These are phyloP conservation scores for Phylloscopus whistleri DNA, from an alignment of 2,113 vertebrate species.

Conservation along the genomic window DNA sequence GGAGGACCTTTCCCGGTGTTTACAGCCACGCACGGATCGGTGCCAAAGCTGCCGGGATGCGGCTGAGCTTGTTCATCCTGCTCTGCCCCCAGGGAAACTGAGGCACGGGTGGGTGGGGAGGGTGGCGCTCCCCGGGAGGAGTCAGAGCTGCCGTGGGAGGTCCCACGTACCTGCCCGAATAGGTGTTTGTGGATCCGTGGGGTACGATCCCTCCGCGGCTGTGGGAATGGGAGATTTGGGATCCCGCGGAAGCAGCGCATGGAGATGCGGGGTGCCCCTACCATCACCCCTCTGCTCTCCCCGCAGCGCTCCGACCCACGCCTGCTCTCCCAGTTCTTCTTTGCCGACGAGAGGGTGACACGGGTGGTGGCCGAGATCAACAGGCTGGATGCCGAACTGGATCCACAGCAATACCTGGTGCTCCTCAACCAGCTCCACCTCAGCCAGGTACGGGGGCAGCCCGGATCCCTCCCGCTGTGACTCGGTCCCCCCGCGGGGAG, in stretches of 20 bases:
- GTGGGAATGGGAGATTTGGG: not conserved
- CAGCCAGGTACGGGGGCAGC: slow-evolving; percentile 62
- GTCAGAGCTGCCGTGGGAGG: not conserved
- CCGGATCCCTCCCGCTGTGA: rapidly evolving
- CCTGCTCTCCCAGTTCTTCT: slow-evolving; percentile 74
- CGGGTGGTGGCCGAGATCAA: slow-evolving; percentile 69
- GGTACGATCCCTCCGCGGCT: too few species aligned
- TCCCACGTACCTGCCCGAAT: not conserved
- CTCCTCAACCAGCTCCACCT: slow-evolving; percentile 74
- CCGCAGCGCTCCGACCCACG: slow-evolving; percentile 71
- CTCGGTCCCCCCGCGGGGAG: rapidly evolving
- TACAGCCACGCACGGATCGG: not conserved
- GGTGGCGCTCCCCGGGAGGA: not conserved
- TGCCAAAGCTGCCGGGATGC: slow-evolving; percentile 25
- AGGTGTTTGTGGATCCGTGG: not conserved
- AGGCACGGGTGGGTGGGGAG: slow-evolving; percentile 12
- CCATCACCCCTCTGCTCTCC: not conserved
- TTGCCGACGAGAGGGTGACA: slow-evolving; percentile 69
- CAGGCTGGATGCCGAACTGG: slow-evolving; percentile 63
- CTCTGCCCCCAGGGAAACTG: slow-evolving; percentile 36
- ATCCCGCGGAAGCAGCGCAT: not conserved
- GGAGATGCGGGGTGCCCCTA: rapidly evolving
- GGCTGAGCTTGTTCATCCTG: slow-evolving; percentile 10
- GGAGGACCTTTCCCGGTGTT: not conserved
- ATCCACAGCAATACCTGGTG: slow-evolving; percentile 72